These are phyloP conservation scores for Eublepharis macularius DNA, from an alignment of 2,113 vertebrate genomes.

Conservation along the genomic window DNA sequence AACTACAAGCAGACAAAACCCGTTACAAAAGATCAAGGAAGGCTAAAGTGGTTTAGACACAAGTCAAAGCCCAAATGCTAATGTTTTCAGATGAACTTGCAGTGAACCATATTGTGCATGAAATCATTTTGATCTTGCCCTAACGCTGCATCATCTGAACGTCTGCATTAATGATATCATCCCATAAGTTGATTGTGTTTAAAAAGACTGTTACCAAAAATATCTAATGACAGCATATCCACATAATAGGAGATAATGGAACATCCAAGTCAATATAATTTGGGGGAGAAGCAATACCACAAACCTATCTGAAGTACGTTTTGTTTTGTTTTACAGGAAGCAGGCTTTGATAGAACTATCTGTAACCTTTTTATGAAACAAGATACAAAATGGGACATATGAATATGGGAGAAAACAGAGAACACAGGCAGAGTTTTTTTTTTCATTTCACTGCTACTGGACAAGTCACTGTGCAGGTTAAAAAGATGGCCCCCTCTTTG, in stretches of 20 bases:
- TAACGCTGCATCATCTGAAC: not conserved
- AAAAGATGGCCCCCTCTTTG: not conserved
- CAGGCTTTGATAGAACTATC: not conserved
- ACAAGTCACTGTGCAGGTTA: not conserved
- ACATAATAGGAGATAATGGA: conserved; percentile 13
- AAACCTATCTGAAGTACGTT: not conserved
- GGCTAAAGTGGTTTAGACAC: conserved; percentile 21
- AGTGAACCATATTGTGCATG: conserved; percentile 2
- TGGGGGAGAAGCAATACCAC: not conserved
- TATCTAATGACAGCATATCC: conserved; percentile 6
- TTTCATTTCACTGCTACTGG: not conserved
- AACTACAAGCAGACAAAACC: conserved; percentile 4
- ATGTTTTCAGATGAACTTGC: conserved; percentile 20
- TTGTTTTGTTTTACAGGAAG: not conserved
- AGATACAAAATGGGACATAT: not conserved
- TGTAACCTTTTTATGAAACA: not conserved
- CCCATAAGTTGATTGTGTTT: not conserved
- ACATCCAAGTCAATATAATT: not conserved
- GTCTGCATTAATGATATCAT: conserved; percentile 16
- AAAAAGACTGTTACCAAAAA: not conserved
- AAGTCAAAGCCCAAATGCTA: conserved; percentile 18
- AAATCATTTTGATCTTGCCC: conserved; percentile 19
- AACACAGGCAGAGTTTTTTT: not conserved
- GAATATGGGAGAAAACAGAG: not conserved
- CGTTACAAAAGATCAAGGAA: conserved; percentile 36